A percentile compares a stretch with the other conserved stretches of the same genome.
Conservation (phyloP, 2,888 invertebrate species). For the Callimorpha dominula region DNA sequence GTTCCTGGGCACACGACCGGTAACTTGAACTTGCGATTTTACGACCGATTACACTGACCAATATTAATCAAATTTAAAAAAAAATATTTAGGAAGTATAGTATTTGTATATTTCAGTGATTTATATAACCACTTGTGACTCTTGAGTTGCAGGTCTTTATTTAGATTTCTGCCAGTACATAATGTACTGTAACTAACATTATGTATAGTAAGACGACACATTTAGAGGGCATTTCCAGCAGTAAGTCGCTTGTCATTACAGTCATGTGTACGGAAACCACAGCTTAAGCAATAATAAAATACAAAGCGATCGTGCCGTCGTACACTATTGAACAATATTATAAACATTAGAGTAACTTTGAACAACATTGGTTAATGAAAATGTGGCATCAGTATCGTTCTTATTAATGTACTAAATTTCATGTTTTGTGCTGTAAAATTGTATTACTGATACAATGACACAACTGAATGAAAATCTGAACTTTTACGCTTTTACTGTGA, state of each 20-base stretch:
- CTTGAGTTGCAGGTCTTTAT: neutral
- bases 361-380: slow-evolving; percentile 37
- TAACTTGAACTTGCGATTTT: neutral
- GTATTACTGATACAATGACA: neutral
- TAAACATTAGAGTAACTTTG: slow-evolving; percentile 38
- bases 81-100: neutral
- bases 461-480: neutral
- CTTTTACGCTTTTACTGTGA: neutral
- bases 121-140: no score
- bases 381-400: slow-evolving; percentile 5
- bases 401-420: neutral
- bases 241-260: neutral
- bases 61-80: neutral
- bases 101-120: no score
- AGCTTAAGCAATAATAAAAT: slow-evolving; percentile 45
- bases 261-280: slow-evolving; percentile 30
- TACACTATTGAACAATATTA: slow-evolving; percentile 27
- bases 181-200: neutral
- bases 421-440: slow-evolving; percentile 1
- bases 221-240: no score
- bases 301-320: slow-evolving; percentile 45
- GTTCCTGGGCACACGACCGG: slow-evolving; percentile 31
- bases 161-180: neutral
- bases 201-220: neutral
- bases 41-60: neutral